Base-by-base conservation (phyloP, 2,888 invertebrate species). In the Drosophila antonietae region DNA sequence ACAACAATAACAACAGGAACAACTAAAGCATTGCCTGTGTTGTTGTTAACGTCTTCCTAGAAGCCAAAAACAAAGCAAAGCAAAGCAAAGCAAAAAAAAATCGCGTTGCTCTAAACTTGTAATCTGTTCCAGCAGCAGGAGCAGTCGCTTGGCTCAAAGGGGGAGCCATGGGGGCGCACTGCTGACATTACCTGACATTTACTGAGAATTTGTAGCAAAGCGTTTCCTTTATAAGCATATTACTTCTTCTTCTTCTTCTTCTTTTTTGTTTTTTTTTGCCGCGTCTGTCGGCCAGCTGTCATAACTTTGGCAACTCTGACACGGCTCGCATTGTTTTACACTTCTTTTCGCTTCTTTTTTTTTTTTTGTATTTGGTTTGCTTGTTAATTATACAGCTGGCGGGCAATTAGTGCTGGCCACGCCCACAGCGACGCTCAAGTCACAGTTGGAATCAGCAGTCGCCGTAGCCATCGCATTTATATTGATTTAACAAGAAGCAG, bases 401-500 rank as follows among this genome's bases (percentile, higher is more conserved):
- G 10, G 44, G 56, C 72, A 75, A 79, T 75, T 78, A 79, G 72
- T 41, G 61, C 68, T 9, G 35, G 44, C 58, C 69, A 55, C 62
- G 58, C 59, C 69, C 70, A 28, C 61, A 20, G 0, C n/a, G 31
- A 23, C 33, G n/a, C n/a, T n/a, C n/a, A n/a, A 47, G 47, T 31
- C 47, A n/a, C 28, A 53, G 20, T 35, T 14, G 8, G 7, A 18
- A 8, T 35, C 52, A 8, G n/a, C 10, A 37, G 14, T 35, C 37
- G 37, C 35, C 18, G 33, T 33, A 12, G 52, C 46, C 52, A 12
- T 20, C 35, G 57, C 43, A 44, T 53, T 57, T 23, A 47, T 78
- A 78, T 78, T 78, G 78, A 78, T 78, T 78, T 66, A 78, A 78
- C 78, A 78, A 80, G 67, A 62, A 55, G 35, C 33, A 57, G 41